These are phyloP conservation scores for Ceratotherium simum DNA, from an alignment of 2,113 vertebrate species.

Conservation along the genomic window DNA sequence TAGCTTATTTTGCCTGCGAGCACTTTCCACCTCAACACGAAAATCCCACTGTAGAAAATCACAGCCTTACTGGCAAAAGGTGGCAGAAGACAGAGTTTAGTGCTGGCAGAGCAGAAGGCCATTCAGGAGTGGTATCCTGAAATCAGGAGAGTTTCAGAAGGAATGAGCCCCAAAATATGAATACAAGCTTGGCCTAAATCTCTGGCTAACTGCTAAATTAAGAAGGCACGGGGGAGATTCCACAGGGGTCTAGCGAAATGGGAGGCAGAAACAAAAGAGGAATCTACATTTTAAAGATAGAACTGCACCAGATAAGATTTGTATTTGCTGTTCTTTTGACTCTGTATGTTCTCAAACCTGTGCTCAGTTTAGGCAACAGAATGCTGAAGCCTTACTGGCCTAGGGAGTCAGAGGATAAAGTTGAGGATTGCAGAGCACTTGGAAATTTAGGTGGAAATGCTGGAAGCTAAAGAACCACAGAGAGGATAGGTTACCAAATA, in stretches of 20 bases:
- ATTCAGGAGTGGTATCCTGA: background rate
- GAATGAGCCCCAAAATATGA: background rate
- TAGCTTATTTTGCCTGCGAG: background rate
- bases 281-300: background rate
- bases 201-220: background rate
- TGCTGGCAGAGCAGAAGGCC: background rate
- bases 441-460: background rate
- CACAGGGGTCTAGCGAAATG: background rate
- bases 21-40: background rate
- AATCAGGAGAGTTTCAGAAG: background rate
- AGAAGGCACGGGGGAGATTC: no score
- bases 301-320: background rate
- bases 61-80: background rate
- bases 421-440: background rate
- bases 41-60: background rate
- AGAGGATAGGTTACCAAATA: background rate
- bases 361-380: background rate
- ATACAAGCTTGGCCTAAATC: background rate
- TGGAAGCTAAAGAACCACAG: background rate
- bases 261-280: background rate
- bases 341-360: background rate
- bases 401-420: background rate
- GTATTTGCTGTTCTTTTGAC: background rate
- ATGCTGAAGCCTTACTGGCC: background rate
- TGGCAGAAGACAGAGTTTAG: background rate